Percentiles rank a stretch among this genome's conserved stretches.
Evolutionary conservation across 2,797 vertebrate genomes (phyloP).

Genomic region (Avahi laniger): DNA sequence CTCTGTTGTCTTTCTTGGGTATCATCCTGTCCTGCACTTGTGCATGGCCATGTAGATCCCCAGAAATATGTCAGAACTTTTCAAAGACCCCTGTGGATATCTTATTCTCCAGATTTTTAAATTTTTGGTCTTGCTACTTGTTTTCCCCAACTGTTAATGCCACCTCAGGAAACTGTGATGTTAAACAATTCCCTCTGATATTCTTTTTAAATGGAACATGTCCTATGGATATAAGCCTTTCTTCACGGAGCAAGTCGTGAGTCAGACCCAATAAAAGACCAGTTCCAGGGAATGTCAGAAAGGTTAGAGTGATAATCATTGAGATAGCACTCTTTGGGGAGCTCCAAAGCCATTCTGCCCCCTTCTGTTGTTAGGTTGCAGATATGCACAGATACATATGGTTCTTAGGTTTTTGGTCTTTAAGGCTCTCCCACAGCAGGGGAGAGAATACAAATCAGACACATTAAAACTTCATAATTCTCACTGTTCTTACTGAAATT

Average conservation of each 20-base stretch:
- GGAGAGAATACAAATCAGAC: background rate
- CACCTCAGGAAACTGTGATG: background rate
- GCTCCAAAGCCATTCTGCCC: background rate
- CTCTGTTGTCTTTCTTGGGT: background rate
- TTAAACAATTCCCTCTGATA: background rate
- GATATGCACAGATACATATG: background rate
- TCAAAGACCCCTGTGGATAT: background rate
- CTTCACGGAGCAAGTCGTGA: background rate
- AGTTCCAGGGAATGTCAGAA: background rate
- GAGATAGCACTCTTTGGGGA: background rate
- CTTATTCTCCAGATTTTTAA: background rate
- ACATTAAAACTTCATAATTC: background rate
- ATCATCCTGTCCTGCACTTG: background rate
- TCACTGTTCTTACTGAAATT: background rate
- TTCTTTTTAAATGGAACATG: background rate
- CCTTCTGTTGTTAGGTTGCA: background rate
- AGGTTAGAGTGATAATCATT: background rate
- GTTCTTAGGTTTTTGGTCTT: background rate
- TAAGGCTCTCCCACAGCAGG: background rate
- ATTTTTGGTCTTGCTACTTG: background rate
- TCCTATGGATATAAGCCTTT: background rate
- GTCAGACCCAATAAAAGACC: background rate
- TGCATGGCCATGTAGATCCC: background rate
- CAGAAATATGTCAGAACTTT: background rate
- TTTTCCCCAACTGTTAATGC: background rate